These are phyloP conservation scores for Lochmaea capreae DNA, from an alignment of 2,888 invertebrate species.

Conservation along the genomic window DNA sequence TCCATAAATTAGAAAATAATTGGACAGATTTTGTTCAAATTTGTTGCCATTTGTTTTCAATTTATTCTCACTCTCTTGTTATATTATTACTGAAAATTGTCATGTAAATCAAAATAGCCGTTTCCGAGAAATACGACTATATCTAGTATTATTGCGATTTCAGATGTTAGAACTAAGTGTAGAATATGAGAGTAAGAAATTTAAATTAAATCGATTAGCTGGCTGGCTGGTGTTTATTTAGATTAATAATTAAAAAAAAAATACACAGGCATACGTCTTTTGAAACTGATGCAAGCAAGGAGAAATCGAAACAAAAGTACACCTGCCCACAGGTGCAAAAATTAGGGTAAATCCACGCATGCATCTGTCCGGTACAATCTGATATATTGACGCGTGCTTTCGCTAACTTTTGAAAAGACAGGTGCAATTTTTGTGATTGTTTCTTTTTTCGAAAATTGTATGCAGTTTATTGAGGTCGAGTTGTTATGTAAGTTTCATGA, in stretches of 20 bases:
- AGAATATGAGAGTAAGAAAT: too few relatives aligned
- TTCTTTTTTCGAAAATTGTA: constrained; percentile 8
- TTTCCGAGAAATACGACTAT: too few relatives aligned
- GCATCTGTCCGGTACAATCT: constrained; percentile 41
- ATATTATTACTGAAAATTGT: too few relatives aligned
- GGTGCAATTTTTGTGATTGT: constrained; percentile 16
- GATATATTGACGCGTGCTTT: constrained; percentile 34
- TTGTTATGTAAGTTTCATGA: background rate
- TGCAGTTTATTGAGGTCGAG: background rate
- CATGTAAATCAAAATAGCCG: too few relatives aligned
- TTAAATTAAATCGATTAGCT: background rate
- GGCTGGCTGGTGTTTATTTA: background rate
- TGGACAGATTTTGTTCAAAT: too few relatives aligned
- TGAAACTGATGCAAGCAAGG: constrained; percentile 25
- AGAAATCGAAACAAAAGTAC: constrained; percentile 48
- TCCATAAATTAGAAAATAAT: too few relatives aligned
- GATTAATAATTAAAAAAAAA: background rate
- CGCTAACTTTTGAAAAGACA: constrained; percentile 18
- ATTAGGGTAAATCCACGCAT: constrained; percentile 50
- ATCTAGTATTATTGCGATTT: too few relatives aligned
- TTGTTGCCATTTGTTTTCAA: too few relatives aligned
- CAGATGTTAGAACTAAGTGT: too few relatives aligned
- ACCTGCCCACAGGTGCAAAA: constrained; percentile 54
- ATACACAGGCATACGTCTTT: background rate
- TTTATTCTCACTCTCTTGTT: too few relatives aligned